Percentiles rank a stretch among this genome's conserved stretches.
phyloP scores from a whole-genome alignment of 1,140 invertebrate genomes.

The Gonatopus flavifemur region DNA sequence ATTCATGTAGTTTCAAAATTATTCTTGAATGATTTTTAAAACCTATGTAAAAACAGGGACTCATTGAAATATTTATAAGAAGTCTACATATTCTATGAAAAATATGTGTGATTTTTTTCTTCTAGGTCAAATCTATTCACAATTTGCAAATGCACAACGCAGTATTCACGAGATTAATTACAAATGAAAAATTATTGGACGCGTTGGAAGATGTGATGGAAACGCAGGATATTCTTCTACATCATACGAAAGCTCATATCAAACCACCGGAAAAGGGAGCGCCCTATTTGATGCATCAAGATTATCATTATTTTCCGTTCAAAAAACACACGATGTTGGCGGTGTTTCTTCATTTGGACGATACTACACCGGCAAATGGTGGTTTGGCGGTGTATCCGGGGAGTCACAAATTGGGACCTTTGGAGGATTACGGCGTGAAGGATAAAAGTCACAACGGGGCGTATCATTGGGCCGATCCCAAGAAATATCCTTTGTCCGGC shows the following conservation, averaged over 20 bases:
- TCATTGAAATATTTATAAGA: neutral
- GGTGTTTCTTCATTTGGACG: conserved; percentile 65
- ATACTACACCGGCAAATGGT: conserved; percentile 63
- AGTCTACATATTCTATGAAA: conserved; percentile 1
- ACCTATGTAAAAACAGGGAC: neutral
- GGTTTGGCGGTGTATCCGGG: conserved; percentile 66
- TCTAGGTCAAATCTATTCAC: conserved; percentile 60
- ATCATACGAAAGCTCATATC: conserved; percentile 67
- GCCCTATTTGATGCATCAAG: conserved; percentile 67
- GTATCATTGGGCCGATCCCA: conserved; percentile 63
- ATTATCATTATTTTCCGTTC: conserved; percentile 68
- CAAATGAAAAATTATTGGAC: conserved; percentile 60
- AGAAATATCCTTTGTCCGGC: conserved; percentile 59
- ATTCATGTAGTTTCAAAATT: conserved; percentile 1
- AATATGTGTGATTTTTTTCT: conserved; percentile 10
- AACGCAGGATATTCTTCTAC: conserved; percentile 62
- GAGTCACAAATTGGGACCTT: conserved; percentile 65
- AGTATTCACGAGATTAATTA: conserved; percentile 61
- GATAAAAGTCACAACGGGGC: conserved; percentile 46
- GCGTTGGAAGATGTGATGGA: conserved; percentile 63
- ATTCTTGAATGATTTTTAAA: neutral
- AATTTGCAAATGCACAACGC: conserved; percentile 64
- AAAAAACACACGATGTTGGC: conserved; percentile 66
- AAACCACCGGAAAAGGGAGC: conserved; percentile 67
- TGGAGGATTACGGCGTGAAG: conserved; percentile 55